These are phyloP conservation scores for Clangula hyemalis DNA, from an alignment of 2,797 vertebrate genomes.

Conservation along the genomic window DNA sequence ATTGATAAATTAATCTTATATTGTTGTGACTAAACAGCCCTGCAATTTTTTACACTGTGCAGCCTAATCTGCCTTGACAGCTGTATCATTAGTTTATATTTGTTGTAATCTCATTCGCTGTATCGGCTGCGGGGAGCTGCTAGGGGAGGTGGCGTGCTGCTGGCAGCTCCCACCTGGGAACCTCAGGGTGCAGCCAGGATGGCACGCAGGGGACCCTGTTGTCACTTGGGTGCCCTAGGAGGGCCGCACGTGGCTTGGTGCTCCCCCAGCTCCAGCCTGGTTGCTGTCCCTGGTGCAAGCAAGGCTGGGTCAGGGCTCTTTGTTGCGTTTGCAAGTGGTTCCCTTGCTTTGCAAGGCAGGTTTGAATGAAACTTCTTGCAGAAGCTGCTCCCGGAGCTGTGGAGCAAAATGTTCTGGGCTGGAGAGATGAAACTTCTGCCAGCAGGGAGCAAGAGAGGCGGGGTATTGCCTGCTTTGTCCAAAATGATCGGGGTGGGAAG, in stretches of 20 bases:
- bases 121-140: slow-evolving; percentile 30
- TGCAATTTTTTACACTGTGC: slow-evolving; percentile 76
- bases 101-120: slow-evolving; percentile 71
- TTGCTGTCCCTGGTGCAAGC: not conserved
- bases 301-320: accelerated
- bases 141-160: not conserved
- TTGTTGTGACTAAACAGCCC: slow-evolving; percentile 76
- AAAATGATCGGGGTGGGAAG: not conserved
- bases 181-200: accelerated
- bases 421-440: not conserved
- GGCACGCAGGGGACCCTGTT: accelerated
- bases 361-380: not conserved
- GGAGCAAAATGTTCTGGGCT: not conserved
- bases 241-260: accelerated
- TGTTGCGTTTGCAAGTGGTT: not conserved
- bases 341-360: not conserved
- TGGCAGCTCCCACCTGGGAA: accelerated
- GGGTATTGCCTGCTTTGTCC: not conserved
- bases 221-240: not conserved
- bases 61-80: slow-evolving; percentile 75
- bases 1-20: slow-evolving; percentile 81
- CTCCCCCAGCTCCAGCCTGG: not conserved
- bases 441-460: not conserved
- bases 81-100: slow-evolving; percentile 77
- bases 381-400: not conserved